Conservation (phyloP, 1,140 invertebrate genomes). For the Trichonephila clavipes region DNA sequence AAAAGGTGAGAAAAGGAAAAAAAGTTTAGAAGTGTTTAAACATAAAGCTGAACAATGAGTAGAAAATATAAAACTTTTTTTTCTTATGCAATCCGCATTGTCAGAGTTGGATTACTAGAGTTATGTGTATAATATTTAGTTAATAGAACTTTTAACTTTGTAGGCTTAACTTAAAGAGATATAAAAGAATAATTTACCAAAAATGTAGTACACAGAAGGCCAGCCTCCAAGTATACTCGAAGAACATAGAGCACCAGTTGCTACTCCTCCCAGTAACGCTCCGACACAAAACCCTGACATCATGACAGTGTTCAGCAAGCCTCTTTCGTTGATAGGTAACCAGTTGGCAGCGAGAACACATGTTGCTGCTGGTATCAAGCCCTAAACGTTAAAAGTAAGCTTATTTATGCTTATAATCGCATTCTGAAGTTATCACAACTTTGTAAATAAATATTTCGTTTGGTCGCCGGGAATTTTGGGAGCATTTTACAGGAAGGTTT, state of each 20-base stretch:
- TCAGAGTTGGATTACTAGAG: too few species aligned
- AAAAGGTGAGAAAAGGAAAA: too few species aligned
- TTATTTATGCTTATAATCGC: too few species aligned
- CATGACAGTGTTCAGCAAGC: conserved; percentile 60
- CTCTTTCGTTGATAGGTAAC: conserved; percentile 76
- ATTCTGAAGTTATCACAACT: too few species aligned
- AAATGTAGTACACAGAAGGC: conserved; percentile 88
- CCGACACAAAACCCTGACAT: conserved; percentile 79
- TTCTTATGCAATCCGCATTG: neutral
- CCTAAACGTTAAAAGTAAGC: neutral
- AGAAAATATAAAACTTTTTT: neutral
- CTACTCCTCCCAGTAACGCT: conserved; percentile 78
- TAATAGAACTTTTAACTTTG: neutral
- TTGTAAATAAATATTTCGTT: too few species aligned
- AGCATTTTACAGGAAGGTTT: too few species aligned
- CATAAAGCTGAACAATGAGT: too few species aligned
- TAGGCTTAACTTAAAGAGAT: too few species aligned
- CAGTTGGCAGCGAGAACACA: conserved; percentile 79
- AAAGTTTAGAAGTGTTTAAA: too few species aligned
- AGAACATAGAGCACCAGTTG: conserved; percentile 79
- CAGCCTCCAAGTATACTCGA: conserved; percentile 84
- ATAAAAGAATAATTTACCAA: conserved; percentile 80
- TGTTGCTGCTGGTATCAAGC: neutral
- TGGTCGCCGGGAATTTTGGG: too few species aligned
- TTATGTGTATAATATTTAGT: neutral